Percentiles rank a stretch among this genome's conserved stretches.
These are phyloP conservation scores for Lasioglossum marginatum DNA, from an alignment of 2,888 invertebrate genomes.

Conservation along the genomic window DNA sequence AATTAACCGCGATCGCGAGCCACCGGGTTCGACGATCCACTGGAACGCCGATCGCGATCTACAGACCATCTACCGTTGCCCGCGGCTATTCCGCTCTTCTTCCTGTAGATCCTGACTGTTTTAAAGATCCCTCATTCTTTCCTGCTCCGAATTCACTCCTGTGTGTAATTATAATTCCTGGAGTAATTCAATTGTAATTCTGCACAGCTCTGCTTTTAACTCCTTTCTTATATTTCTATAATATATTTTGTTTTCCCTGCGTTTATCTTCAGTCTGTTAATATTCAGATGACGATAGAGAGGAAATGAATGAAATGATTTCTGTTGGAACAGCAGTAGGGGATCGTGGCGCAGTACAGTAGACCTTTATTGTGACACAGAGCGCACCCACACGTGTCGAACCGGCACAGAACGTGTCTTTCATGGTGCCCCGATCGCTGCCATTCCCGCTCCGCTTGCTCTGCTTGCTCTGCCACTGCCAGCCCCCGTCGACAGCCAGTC, in stretches of 20 bases:
- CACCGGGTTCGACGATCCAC: slow-evolving; percentile 2
- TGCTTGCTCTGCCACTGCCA: not conserved
- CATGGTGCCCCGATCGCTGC: slow-evolving; percentile 35
- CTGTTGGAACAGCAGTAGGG: slow-evolving; percentile 19
- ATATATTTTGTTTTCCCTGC: too few relatives aligned
- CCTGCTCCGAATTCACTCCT: not conserved
- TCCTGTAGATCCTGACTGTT: not conserved
- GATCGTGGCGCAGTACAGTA: slow-evolving; percentile 50
- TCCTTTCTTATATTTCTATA: too few relatives aligned
- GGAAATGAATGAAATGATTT: slow-evolving; percentile 55
- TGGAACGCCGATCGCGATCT: not conserved
- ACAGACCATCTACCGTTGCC: not conserved
- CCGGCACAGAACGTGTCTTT: slow-evolving; percentile 62
- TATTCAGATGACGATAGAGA: not conserved
- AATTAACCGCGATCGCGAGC: slow-evolving; percentile 8
- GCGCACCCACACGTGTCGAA: slow-evolving; percentile 49
- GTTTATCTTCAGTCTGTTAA: too few relatives aligned
- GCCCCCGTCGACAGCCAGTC: not conserved
- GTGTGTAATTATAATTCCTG: too few relatives aligned
- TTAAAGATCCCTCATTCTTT: not conserved
- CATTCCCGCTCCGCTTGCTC: slow-evolving; percentile 12
- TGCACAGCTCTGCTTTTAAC: too few relatives aligned
- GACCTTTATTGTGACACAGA: slow-evolving; percentile 52
- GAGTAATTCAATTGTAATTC: too few relatives aligned
- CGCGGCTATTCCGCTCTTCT: not conserved